Evolutionary conservation across 2,888 invertebrate species (phyloP).

Genomic region (Vanessa cardui): DNA sequence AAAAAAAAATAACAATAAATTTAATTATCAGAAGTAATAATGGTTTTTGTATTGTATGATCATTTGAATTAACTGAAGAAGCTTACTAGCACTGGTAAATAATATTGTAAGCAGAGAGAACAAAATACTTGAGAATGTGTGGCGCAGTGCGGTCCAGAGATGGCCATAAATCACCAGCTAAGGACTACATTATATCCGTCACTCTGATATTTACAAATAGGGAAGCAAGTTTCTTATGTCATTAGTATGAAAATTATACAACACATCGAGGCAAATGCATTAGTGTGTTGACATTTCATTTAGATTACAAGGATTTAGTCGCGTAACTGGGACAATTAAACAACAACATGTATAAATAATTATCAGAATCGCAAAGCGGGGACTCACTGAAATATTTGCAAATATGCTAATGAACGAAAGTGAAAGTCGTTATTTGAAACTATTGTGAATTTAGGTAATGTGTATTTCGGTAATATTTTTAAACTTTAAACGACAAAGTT

Average conservation of each 20-base stretch:
- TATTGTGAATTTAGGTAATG: not conserved
- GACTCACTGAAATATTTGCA: not conserved
- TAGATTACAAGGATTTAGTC: constrained; percentile 10
- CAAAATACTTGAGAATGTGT: constrained; percentile 14
- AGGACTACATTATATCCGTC: constrained; percentile 41
- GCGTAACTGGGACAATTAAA: constrained; percentile 5
- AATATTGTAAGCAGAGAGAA: constrained; percentile 1
- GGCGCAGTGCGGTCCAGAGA: constrained; percentile 18
- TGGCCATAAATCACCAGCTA: constrained; percentile 38
- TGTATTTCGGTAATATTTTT: no score
- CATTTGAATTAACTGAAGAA: not conserved
- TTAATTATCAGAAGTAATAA: no score
- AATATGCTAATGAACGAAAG: not conserved
- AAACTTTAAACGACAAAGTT: no score
- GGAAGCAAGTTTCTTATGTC: constrained; percentile 21
- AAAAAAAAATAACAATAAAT: no score
- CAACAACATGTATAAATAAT: constrained; percentile 10
- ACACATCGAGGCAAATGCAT: constrained; percentile 3
- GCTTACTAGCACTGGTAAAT: not conserved
- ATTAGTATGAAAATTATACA: constrained; percentile 20
- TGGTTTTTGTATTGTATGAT: not conserved
- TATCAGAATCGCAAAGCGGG: constrained; percentile 1
- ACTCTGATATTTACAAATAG: constrained; percentile 24
- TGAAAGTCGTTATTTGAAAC: not conserved
- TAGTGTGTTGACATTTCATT: constrained; percentile 10